Conservation (phyloP, 2,888 invertebrate genomes). For the Cantharis flavilabris region DNA sequence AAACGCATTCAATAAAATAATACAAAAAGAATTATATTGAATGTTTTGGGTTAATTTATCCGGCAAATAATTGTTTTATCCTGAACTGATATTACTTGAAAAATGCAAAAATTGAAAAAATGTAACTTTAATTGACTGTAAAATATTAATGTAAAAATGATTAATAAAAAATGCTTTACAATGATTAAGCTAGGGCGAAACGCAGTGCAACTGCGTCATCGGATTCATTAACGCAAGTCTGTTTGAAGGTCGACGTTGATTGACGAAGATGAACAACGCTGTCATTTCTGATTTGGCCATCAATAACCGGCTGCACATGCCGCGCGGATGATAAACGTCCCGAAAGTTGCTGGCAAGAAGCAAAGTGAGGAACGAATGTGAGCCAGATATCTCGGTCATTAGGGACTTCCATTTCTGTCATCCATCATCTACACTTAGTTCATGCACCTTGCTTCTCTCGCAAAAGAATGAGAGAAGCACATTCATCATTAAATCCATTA, state of each 20-base stretch:
- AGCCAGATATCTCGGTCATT: conserved; percentile 52
- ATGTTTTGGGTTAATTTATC: neutral
- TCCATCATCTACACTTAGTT: conserved; percentile 46
- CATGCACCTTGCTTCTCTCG: conserved; percentile 36
- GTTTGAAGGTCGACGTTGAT: conserved; percentile 45
- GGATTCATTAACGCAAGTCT: conserved; percentile 47
- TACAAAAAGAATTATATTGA: neutral
- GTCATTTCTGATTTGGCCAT: conserved; percentile 55
- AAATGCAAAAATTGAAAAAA: neutral
- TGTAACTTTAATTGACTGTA: neutral
- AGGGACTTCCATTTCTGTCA: conserved; percentile 51
- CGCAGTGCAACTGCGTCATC: conserved; percentile 42
- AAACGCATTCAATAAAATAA: neutral
- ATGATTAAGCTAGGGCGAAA: conserved; percentile 15
- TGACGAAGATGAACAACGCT: conserved; percentile 54
- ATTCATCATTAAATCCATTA: conserved; percentile 40
- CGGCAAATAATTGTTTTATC: neutral
- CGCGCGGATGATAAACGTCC: conserved; percentile 51
- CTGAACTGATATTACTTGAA: too few species aligned
- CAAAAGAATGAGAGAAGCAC: conserved; percentile 35
- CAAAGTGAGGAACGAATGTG: conserved; percentile 46
- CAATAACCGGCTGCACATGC: conserved; percentile 51
- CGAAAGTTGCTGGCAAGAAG: conserved; percentile 48
- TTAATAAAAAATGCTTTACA: neutral
- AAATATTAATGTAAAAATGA: neutral